A percentile compares a stretch with the other conserved stretches of the same genome.
These are phyloP conservation scores for Melanerpes aurifrons DNA, from an alignment of 2,113 vertebrate species.

Conservation along the genomic window DNA sequence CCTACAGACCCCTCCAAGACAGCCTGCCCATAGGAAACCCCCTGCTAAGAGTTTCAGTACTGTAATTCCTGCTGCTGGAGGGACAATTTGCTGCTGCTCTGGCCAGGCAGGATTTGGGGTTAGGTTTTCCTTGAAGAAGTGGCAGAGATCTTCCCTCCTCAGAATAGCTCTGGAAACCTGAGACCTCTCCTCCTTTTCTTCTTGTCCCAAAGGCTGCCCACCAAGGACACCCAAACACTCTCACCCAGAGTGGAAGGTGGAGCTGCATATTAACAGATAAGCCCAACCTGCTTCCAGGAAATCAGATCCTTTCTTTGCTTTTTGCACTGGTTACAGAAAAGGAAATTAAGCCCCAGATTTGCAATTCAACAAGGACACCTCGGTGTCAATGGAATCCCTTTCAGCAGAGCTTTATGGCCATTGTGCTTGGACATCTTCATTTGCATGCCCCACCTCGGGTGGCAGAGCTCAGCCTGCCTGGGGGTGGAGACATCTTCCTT, in stretches of 20 bases:
- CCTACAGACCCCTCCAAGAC: background rate
- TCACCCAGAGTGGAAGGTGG: background rate
- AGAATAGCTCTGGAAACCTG: constrained; percentile 27
- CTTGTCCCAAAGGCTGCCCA: constrained; percentile 7
- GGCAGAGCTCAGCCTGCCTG: background rate
- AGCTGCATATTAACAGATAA: constrained; percentile 69
- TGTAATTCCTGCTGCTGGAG: background rate
- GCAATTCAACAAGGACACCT: constrained; percentile 66
- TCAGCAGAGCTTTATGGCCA: constrained; percentile 53
- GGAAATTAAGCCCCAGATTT: constrained; percentile 69
- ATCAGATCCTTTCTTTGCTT: constrained; percentile 67
- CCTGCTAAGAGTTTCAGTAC: background rate
- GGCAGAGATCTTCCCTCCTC: background rate
- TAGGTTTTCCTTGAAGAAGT: constrained; percentile 15
- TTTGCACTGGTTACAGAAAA: constrained; percentile 55
- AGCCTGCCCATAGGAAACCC: background rate
- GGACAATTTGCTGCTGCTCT: background rate
- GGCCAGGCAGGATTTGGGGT: background rate
- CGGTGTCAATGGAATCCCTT: constrained; percentile 56
- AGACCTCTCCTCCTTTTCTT: constrained; percentile 30
- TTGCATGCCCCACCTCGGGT: constrained; percentile 35
- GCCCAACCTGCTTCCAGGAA: constrained; percentile 62
- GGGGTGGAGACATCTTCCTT: constrained; percentile 16
- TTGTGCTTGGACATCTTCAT: constrained; percentile 68
- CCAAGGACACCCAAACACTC: constrained; percentile 27